These are phyloP conservation scores for Sorex maritimensis DNA, from an alignment of 2,797 vertebrate species.

Conservation along the genomic window DNA sequence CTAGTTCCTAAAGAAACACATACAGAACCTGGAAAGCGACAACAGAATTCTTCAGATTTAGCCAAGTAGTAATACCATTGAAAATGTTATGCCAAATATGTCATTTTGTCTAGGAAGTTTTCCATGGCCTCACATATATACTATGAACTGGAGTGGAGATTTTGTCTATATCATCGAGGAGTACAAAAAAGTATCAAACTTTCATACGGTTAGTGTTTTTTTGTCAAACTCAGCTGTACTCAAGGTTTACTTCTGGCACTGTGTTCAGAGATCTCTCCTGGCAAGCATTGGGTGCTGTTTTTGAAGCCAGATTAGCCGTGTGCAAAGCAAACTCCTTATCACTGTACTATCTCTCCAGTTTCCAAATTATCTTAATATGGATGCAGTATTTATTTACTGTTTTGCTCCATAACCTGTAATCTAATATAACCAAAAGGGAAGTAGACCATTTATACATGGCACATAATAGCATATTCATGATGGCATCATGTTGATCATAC, in stretches of 20 bases:
- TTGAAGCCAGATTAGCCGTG: too few relatives aligned
- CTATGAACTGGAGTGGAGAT: background rate
- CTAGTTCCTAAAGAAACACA: constrained; percentile 74
- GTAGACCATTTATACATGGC: background rate
- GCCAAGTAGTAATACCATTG: constrained; percentile 24
- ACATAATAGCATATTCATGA: background rate
- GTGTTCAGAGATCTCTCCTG: too few relatives aligned
- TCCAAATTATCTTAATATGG: too few relatives aligned
- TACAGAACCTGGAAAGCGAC: constrained; percentile 46
- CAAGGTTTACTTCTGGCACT: too few relatives aligned
- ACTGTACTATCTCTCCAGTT: too few relatives aligned
- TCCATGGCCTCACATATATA: background rate
- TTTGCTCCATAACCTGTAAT: too few relatives aligned
- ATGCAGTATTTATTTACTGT: background rate
- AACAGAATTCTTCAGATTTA: constrained; percentile 46
- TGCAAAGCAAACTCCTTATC: too few relatives aligned
- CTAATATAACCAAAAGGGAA: background rate
- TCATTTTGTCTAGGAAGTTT: constrained; percentile 9
- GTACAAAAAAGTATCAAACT: too few relatives aligned
- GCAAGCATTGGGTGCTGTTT: too few relatives aligned
- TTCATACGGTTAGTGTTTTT: too few relatives aligned
- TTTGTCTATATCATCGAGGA: background rate
- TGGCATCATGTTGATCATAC: background rate
- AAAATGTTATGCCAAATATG: background rate
- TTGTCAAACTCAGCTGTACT: too few relatives aligned